Evolutionary conservation across 1,140 invertebrate species (phyloP), one percentile per base, ranked within the genome.

Genomic region (Cecropterus lyciades): DNA sequence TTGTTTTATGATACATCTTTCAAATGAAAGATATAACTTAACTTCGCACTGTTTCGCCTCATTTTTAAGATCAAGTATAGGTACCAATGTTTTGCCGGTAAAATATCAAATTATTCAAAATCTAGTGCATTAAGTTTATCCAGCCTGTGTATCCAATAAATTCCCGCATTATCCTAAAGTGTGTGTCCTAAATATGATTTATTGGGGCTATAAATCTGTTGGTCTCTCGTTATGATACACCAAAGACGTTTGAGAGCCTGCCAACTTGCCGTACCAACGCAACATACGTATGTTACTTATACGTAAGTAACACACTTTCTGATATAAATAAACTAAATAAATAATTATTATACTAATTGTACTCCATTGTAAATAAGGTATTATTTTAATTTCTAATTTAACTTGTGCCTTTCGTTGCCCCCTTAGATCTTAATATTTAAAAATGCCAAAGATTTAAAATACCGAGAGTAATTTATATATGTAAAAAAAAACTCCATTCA

Each of bases 101-200:
- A n/a, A 52, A 52, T 52, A 11, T 20, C 0, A 33, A 52, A 27
- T 27, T 30, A 5, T 15, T 52, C 13, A 33, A 52, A 52, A 52
- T 11, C 46, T 48, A 48, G 37, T 56, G 33, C 42, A 60, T 65
- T 60, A 49, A 56, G 56, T 30, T 56, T 53, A 48, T 37, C 27
- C n/a, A 24, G 27, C 13, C 48, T 56, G 51, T 49, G 45, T 64
- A 59, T 73, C 72, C 49, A 75, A 77, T 76, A 75, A 77, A 79
- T 80, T 73, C 65, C 51, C 60, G 55, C 70, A 72, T 68, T 75
- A 76, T 74, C 52, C 52, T 55, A 51, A 75, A 79, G 67, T 77
- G 73, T 71, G 74, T 76, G 76, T 63, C 82, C 76, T 79, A 79
- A 83, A 80, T 80, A 80, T 85, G 82, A 87, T 85, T 85, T 85